Evolutionary conservation across 2,888 invertebrate genomes (phyloP), one percentile per base, ranked within the genome.

Genomic region (Antheraea yamamai): DNA sequence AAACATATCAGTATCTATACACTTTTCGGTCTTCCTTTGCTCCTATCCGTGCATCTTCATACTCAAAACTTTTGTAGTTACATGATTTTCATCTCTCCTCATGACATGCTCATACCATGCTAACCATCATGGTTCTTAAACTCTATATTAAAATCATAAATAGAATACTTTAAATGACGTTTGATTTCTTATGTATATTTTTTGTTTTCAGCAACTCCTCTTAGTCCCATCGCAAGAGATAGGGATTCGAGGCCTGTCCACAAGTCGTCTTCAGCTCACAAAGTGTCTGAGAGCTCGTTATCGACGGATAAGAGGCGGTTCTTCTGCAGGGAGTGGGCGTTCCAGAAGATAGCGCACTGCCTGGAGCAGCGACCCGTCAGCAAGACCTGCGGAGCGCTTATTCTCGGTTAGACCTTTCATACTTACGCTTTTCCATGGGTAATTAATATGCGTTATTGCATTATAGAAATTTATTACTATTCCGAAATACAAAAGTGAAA

Each of bases 241-340:
- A 89, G 88, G n/a, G 87, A 89, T 4, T 79, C 84, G 39, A 91
- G 93, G 12, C 90, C 93, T 2, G 90, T 94, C 26, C 92, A 94
- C 78, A 95, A 94, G 82, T 95, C 95, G 0, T 87, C 92, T 0
- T 95, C 95, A 0, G 84, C 93, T 0, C 92, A 95, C 73, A 86
- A 88, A 23, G 91, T 95, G 66, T 83, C 91, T 0, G 94, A 94
- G 82, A 85, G 89, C 30, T 81, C 87, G 71, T 89, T 93, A 81
- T 88, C 94, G 18, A 95, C 95, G 23, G 97, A 97, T 88, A 96
- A 96, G 88, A 96, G 97, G 81, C 95, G 85, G 39, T 98, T 98
- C 94, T 98, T 97, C 95, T 98, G 98, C 88, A 96, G 99, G 14
- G 99, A 99, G 91, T 99, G 99, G 99, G 98, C 98, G 10, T 98